Conservation (phyloP, 2,113 vertebrate genomes). For the Callipepla squamata region DNA sequence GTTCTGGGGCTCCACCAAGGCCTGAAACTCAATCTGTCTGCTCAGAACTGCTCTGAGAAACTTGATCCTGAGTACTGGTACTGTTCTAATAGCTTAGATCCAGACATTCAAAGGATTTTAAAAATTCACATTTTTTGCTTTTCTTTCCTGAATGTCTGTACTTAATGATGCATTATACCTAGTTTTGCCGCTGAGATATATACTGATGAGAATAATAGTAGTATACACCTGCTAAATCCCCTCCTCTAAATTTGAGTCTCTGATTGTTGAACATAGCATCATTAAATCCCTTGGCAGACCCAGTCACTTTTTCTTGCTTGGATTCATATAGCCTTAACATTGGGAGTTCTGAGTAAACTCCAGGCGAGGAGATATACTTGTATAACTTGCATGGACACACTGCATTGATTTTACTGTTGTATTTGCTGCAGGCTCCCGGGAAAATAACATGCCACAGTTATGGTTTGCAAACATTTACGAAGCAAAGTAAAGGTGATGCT, state of each 20-base stretch:
- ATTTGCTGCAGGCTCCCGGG: not conserved
- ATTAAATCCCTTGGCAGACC: not conserved
- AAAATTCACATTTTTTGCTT: not conserved
- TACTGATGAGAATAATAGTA: not conserved
- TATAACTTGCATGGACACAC: not conserved
- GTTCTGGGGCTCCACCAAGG: not conserved
- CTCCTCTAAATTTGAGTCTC: not conserved
- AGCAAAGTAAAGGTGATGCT: not conserved
- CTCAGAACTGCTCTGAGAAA: not conserved
- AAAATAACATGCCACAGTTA: not conserved
- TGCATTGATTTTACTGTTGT: not conserved
- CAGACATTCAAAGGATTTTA: not conserved
- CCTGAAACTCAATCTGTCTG: not conserved
- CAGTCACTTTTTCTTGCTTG: not conserved
- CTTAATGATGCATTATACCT: not conserved
- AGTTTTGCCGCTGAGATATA: not conserved
- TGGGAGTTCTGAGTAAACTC: not conserved
- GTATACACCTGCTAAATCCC: not conserved
- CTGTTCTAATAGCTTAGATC: not conserved
- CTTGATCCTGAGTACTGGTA: not conserved
- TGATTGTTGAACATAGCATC: not conserved
- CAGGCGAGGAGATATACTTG: not conserved
- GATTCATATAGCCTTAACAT: not conserved
- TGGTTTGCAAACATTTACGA: conserved; percentile 10
- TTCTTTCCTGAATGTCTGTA: not conserved